These are phyloP conservation scores for Corella eumyota DNA, from an alignment of 23 tunicate species.

Conservation along the genomic window DNA sequence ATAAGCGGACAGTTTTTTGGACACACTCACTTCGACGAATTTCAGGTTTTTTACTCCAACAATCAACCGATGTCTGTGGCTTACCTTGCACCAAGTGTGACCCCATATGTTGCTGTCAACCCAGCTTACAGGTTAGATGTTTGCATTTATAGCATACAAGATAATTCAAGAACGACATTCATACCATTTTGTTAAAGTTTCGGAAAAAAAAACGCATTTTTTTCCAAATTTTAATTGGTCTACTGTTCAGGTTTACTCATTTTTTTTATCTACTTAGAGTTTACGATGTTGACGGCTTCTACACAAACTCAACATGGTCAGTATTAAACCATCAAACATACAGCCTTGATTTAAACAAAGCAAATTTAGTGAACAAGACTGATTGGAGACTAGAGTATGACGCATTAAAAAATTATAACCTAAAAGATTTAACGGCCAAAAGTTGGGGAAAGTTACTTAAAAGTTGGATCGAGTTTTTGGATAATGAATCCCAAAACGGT, in stretches of 20 bases:
- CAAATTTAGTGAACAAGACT: slow-evolving; percentile 9
- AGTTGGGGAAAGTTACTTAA: slow-evolving; percentile 17
- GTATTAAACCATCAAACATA: slow-evolving; percentile 43
- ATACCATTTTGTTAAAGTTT: no score
- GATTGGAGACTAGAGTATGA: slow-evolving; percentile 45
- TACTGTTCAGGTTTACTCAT: neutral
- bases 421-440: neutral
- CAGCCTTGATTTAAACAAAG: slow-evolving; percentile 14
- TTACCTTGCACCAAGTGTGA: slow-evolving; percentile 54
- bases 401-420: slow-evolving; percentile 27
- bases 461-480: slow-evolving; percentile 18
- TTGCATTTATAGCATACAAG: neutral
- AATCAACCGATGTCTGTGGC: slow-evolving; percentile 25
- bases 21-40: slow-evolving; percentile 54
- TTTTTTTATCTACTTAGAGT: slow-evolving; percentile 6
- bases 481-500: neutral
- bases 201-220: no score
- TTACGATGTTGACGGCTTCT: slow-evolving; percentile 27
- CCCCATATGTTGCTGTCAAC: slow-evolving; percentile 39
- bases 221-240: neutral
- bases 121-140: slow-evolving; percentile 77
- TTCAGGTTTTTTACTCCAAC: slow-evolving; percentile 12
- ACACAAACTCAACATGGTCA: slow-evolving; percentile 11
- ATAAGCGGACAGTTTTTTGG: slow-evolving; percentile 57
- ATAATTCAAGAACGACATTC: neutral